A percentile compares a stretch with the other conserved stretches of the same genome.
Evolutionary conservation across 2,888 invertebrate genomes (phyloP).

Genomic region (Norana najaformis): DNA sequence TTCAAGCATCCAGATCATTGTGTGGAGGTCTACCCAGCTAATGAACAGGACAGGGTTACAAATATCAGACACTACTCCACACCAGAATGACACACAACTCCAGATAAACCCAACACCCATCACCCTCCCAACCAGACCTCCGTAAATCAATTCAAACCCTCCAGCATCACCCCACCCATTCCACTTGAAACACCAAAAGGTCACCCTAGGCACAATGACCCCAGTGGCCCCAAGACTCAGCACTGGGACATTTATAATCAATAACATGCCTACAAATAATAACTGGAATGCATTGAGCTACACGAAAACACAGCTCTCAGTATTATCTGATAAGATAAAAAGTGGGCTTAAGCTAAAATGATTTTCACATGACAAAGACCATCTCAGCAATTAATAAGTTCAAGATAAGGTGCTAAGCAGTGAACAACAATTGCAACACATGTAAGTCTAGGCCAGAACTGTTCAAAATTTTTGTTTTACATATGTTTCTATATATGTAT

Average conservation of each 20-base stretch:
- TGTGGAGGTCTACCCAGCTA: not conserved
- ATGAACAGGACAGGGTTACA: not conserved
- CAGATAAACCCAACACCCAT: not conserved
- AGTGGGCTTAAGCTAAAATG: not conserved
- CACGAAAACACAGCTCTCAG: not conserved
- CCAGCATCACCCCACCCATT: not conserved
- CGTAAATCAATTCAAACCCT: not conserved
- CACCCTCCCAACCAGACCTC: not conserved
- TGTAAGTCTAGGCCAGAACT: no score
- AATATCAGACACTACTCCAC: not conserved
- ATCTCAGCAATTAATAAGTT: not conserved
- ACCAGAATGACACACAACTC: not conserved
- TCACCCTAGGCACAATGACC: not conserved
- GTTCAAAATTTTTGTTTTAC: no score
- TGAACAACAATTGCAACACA: not conserved
- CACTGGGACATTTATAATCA: not conserved
- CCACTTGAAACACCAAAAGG: no score
- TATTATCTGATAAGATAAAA: not conserved
- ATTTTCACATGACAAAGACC: not conserved
- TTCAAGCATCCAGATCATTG: not conserved
- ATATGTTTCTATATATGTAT: no score
- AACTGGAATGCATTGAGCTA: not conserved
- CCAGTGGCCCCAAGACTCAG: not conserved
- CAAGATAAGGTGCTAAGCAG: not conserved
- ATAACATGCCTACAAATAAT: not conserved